These are phyloP conservation scores for Mormyrus iriodes DNA, from an alignment of 2,113 vertebrate genomes.

Conservation along the genomic window DNA sequence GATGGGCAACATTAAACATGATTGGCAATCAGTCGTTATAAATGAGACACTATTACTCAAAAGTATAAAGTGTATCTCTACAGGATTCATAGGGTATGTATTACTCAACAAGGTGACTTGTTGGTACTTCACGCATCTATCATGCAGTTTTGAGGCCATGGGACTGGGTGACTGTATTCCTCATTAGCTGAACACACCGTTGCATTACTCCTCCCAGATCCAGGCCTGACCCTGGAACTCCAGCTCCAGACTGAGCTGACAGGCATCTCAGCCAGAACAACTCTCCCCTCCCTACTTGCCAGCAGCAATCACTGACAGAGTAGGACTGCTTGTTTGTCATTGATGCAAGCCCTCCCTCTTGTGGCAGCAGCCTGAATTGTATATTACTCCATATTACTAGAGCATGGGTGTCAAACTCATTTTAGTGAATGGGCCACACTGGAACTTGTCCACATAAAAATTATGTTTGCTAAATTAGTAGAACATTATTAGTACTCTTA, in stretches of 20 bases:
- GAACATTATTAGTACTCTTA: no score
- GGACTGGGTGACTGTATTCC: background rate
- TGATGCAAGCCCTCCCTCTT: background rate
- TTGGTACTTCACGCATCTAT: background rate
- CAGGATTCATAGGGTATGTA: background rate
- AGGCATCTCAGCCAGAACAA: background rate
- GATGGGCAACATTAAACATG: background rate
- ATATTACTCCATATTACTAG: no score
- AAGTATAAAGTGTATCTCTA: background rate
- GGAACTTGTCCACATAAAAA: no score
- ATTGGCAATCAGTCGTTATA: background rate
- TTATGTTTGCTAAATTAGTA: no score
- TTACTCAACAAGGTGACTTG: background rate
- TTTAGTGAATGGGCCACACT: no score
- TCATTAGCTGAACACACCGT: background rate
- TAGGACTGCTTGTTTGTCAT: background rate
- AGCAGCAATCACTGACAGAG: background rate
- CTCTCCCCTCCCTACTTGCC: background rate
- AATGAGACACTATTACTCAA: background rate
- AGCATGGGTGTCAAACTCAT: no score
- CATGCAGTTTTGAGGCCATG: background rate
- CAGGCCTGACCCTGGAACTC: background rate
- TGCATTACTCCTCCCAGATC: background rate
- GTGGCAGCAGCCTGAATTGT: background rate
- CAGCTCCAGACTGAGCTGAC: background rate